Evolutionary conservation across 2,113 vertebrate species (phyloP), one percentile per base, ranked within the genome.

Genomic region (Orycteropus afer): DNA sequence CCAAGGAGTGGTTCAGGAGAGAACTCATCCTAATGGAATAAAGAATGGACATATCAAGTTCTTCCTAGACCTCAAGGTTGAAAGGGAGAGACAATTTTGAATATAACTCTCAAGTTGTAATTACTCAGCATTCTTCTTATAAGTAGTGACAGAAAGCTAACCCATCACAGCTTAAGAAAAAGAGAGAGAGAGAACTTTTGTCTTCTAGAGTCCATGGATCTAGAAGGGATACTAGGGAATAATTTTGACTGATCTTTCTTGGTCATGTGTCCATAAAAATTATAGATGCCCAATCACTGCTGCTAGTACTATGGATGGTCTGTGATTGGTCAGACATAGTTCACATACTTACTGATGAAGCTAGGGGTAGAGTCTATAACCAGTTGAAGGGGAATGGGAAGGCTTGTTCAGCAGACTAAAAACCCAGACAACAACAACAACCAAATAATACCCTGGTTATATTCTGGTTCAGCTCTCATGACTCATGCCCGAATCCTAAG

Each of bases 231-330:
- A 14, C 14, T 20, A 90, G 42, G 18, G 18, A 88, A 85, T 29
- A 91, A 71, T 95, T 86, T 34, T 86, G 27, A 67, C 61, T 95
- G 53, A 22, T 49, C 34, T 92, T 89, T 93, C 45, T 89, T 82
- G 81, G 8, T 83, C 51, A 42, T 76, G n/a, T 89, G 61, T 27
- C 49, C 13, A 80, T 90, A 34, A 82, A n/a, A n/a, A n/a, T n/a
- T 61, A 85, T 88, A 6, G 22, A n/a, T n/a, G n/a, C 86, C 34
- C 20, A 96, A 76, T 89, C 77, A 51, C 32, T 86, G 17, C 92
- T 92, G 45, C 37, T 76, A 89, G 17, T 37, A 89, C 59, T 96
- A 91, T 55, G 20, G 14, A 32, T 84, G 7, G 83, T 91, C 37
- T 89, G 49, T 95, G 37, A 71, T 53, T 93, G 74, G 34, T 47